Evolutionary conservation across 2,797 vertebrate genomes (phyloP).

Genomic region (Choloepus didactylus): DNA sequence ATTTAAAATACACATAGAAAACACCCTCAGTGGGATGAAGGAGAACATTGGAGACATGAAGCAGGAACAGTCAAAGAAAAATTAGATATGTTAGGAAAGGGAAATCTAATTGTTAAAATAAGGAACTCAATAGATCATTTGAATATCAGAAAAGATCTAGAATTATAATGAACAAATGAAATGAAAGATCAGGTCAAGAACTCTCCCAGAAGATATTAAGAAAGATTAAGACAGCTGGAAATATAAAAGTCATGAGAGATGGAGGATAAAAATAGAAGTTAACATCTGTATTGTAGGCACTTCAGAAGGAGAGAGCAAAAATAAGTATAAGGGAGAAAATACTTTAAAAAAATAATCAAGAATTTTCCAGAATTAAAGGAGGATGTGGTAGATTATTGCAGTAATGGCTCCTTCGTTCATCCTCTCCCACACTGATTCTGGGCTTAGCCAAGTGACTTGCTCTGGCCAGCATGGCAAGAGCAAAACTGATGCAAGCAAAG

Average conservation of each 20-base stretch:
- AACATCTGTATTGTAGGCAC: neutral
- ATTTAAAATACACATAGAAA: neutral
- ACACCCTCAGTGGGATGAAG: neutral
- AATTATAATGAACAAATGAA: neutral
- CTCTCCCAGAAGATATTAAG: neutral
- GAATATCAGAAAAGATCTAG: neutral
- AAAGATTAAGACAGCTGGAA: constrained; percentile 53
- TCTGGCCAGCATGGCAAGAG: neutral
- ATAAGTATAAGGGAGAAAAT: neutral
- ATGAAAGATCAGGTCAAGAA: constrained; percentile 7
- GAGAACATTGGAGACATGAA: neutral
- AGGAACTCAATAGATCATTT: neutral
- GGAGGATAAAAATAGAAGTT: constrained; percentile 21
- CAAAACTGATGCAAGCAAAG: neutral
- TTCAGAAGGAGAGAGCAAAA: constrained; percentile 10
- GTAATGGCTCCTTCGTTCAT: neutral
- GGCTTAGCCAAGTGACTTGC: neutral
- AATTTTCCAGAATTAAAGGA: neutral
- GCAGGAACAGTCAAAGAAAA: neutral
- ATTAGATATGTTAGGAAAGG: neutral
- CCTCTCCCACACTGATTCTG: neutral
- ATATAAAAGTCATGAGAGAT: neutral
- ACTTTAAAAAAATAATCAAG: neutral
- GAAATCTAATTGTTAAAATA: neutral
- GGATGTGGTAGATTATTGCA: neutral